Evolutionary conservation across 2,888 invertebrate genomes (phyloP).

Genomic region (Ennomos fuscantarius): DNA sequence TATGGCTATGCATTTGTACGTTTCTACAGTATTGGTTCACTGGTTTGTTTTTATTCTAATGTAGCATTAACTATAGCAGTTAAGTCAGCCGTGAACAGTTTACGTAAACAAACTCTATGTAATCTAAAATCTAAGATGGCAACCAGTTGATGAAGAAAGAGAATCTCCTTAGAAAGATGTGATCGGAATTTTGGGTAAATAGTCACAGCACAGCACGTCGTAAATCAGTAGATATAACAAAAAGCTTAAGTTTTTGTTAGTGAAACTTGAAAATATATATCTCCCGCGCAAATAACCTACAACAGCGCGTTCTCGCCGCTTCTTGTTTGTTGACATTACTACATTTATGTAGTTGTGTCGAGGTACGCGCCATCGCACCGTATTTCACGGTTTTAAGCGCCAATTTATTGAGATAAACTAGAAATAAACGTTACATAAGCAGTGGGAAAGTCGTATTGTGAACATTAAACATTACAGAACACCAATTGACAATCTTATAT

Average conservation of each 20-base stretch:
- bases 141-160: too few relatives aligned
- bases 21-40: too few relatives aligned
- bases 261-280: constrained; percentile 32
- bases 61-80: too few relatives aligned
- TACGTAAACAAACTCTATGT: too few relatives aligned
- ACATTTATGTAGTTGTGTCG: constrained; percentile 69
- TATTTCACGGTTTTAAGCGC: constrained; percentile 60
- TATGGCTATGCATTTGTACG: too few relatives aligned
- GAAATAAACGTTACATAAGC: constrained; percentile 49
- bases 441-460: constrained; percentile 52
- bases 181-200: too few relatives aligned
- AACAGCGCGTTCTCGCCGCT: constrained; percentile 47
- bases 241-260: constrained; percentile 8
- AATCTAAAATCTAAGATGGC: too few relatives aligned
- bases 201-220: too few relatives aligned
- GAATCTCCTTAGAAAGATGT: too few relatives aligned
- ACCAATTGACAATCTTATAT: constrained; percentile 44
- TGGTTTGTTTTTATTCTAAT: too few relatives aligned
- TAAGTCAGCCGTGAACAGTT: too few relatives aligned
- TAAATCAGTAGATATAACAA: too few relatives aligned
- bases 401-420: constrained; percentile 53
- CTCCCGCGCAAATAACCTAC: constrained; percentile 47
- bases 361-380: constrained; percentile 67
- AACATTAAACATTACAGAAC: constrained; percentile 46
- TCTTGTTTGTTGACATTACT: constrained; percentile 73